Base-by-base conservation (phyloP, 2,888 invertebrate genomes). In the Myopa testacea region DNA sequence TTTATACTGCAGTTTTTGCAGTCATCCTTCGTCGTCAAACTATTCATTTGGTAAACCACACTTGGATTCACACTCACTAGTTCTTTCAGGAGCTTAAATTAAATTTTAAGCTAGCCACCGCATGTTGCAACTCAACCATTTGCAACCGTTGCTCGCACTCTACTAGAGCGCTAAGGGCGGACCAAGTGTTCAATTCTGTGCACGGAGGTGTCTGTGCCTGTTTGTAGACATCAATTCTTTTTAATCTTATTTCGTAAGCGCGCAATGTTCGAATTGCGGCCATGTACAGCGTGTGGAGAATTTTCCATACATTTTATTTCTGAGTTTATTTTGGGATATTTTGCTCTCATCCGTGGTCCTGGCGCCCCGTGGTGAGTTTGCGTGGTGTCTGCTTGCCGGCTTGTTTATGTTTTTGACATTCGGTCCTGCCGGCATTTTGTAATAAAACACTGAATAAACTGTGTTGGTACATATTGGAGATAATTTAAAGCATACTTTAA, bases 131-230 rank as follows among this genome's bases (percentile, higher is more conserved):
- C 87, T 85, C 89, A 87, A 89, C 89, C 89, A 88, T 86, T 86
- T 87, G 85, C 89, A 87, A 85, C 87, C 86, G 87, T 86, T 85
- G 89, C 88, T 89, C 87, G 89, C 87, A 88, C 86, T 87, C 86
- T 88, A 89, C 89, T 89, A 86, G 85, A 86, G 84, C 85, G 84
- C 84, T 84, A 85, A 87, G 86, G 84, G 85, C 87, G 84, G 83
- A 83, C 82, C 81, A 81, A 80, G 81, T 82, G 80, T 84, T 83
- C 84, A 83, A 83, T 84, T 83, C 81, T 78, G 81, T 75, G 76
- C 78, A 76, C 79, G 72, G 55, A 72, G 68, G 40, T 45, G 69
- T 63, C 14, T 63, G 55, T 63, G 52, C 65, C 37, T 63, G 60
- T 62, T 37, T 71, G 37, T 52, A 16, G 50, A 45, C 45, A 76